Conservation (phyloP, 2,888 invertebrate genomes). For the Cephalotes varians region DNA sequence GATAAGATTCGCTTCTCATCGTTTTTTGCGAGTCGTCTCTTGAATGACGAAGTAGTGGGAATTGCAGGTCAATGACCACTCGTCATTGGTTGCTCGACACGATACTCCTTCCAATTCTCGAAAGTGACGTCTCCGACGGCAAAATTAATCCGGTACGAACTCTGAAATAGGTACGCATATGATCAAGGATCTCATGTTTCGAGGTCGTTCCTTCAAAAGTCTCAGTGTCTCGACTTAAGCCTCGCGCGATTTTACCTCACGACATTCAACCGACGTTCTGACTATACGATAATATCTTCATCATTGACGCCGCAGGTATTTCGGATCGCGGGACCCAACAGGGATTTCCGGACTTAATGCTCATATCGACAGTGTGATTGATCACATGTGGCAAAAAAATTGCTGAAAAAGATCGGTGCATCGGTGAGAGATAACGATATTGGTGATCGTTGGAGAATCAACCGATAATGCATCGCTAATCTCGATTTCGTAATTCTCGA, state of each 20-base stretch:
- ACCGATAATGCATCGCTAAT: not conserved
- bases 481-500: constrained; percentile 12
- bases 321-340: not conserved
- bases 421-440: constrained; percentile 8
- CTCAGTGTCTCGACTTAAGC: not conserved
- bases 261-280: not conserved
- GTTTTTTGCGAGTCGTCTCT: not conserved
- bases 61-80: constrained; percentile 16
- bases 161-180: not conserved
- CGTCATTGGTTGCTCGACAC: not conserved
- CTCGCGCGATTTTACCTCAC: not conserved
- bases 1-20: not conserved
- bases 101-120: not conserved
- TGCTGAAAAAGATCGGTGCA: not conserved
- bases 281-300: constrained; percentile 2
- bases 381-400: not conserved
- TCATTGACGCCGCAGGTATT: not conserved
- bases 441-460: not conserved
- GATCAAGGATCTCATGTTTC: not conserved
- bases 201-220: not conserved
- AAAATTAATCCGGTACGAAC: not conserved
- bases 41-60: not conserved
- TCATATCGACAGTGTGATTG: not conserved
- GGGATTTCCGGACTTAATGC: constrained; percentile 28
- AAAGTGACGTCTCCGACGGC: constrained; percentile 7